Evolutionary conservation across 2,797 vertebrate genomes (phyloP).

Genomic region (Sarcophilus harrisii): DNA sequence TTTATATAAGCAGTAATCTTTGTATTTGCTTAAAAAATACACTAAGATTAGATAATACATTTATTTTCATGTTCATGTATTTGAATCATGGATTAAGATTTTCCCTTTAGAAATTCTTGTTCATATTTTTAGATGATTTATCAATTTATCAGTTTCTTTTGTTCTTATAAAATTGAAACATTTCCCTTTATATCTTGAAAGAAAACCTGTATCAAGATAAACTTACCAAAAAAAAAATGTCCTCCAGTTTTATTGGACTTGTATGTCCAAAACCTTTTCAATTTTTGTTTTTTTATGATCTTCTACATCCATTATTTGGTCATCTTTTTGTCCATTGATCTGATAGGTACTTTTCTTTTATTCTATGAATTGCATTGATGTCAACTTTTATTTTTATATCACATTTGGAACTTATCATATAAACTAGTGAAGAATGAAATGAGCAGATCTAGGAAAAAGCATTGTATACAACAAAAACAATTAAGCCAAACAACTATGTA

Average conservation of each 20-base stretch:
- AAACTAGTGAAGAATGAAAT: neutral
- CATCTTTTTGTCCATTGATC: neutral
- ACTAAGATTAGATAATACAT: too few species aligned
- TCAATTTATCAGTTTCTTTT: neutral
- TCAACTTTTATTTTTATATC: neutral
- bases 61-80: too few species aligned
- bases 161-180: neutral
- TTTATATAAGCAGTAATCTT: too few species aligned
- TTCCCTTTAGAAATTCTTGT: neutral
- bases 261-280: neutral
- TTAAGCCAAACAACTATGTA: neutral
- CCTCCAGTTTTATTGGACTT: neutral
- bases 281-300: neutral
- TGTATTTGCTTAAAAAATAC: too few species aligned
- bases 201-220: neutral
- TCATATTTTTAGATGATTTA: neutral
- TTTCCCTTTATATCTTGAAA: neutral
- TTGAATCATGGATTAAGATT: too few species aligned
- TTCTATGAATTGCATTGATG: neutral
- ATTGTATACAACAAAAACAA: neutral
- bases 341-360: neutral
- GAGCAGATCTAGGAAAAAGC: neutral
- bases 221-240: neutral
- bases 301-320: neutral
- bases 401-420: neutral